A percentile compares a stretch with the other conserved stretches of the same genome.
phyloP scores from a whole-genome alignment of 1,140 invertebrate species.

The Euglossa dilemma region DNA sequence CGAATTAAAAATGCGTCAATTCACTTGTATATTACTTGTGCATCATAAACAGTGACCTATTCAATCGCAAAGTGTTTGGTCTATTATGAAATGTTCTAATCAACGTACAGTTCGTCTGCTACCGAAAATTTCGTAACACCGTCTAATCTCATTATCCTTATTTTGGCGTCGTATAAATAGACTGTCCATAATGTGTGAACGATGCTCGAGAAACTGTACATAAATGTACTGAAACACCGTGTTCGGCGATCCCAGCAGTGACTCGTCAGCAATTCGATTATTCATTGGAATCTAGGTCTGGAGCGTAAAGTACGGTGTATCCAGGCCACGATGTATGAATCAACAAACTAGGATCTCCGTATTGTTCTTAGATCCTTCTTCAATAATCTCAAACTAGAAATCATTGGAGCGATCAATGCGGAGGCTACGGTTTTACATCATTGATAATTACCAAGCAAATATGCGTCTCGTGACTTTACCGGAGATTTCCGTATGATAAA shows the following conservation, averaged over 20 bases:
- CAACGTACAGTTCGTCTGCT: neutral
- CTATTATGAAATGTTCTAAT: neutral
- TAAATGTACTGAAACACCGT: constrained; percentile 13
- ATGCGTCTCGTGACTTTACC: neutral
- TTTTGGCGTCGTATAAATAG: neutral
- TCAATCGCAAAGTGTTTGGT: neutral
- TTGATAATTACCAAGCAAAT: neutral
- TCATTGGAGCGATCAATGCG: neutral
- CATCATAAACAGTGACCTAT: no score
- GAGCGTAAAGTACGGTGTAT: constrained; percentile 34
- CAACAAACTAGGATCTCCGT: neutral
- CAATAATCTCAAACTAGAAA: neutral
- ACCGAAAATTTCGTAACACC: constrained; percentile 1
- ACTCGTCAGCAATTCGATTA: constrained; percentile 53
- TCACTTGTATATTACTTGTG: neutral
- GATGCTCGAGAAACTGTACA: neutral
- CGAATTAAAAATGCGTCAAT: neutral
- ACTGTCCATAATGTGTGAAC: neutral
- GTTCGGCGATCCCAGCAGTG: neutral
- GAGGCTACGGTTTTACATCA: no score
- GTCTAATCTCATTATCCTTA: constrained; percentile 14
- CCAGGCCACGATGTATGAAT: constrained; percentile 44
- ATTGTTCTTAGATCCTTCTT: neutral
- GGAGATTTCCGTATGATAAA: neutral
- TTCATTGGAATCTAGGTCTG: constrained; percentile 57